Evolutionary conservation across 1,140 invertebrate genomes (phyloP).

Genomic region (Pachypeltis micranthus): DNA sequence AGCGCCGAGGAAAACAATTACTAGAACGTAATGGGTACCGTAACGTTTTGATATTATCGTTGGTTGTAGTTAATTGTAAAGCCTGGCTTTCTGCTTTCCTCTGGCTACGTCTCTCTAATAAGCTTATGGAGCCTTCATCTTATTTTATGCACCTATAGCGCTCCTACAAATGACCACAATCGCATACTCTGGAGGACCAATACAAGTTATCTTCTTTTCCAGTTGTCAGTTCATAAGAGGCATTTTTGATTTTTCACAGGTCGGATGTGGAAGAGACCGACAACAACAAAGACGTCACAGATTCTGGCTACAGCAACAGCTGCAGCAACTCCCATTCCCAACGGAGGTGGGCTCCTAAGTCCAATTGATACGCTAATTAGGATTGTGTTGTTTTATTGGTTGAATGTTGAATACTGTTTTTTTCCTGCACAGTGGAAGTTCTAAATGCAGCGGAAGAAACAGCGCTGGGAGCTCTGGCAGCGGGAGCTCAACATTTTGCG

Average conservation of each 20-base stretch:
- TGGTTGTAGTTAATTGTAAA: no score
- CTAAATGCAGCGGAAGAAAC: background rate
- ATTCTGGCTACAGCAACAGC: slow-evolving; percentile 64
- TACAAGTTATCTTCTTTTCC: no score
- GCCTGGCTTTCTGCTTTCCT: no score
- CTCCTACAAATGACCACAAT: no score
- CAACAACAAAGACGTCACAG: slow-evolving; percentile 51
- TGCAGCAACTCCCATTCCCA: slow-evolving; percentile 64
- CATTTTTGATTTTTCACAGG: slow-evolving; percentile 24
- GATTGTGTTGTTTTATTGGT: background rate
- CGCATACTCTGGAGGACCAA: no score
- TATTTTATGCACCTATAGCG: no score
- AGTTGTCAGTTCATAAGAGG: no score
- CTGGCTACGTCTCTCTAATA: no score
- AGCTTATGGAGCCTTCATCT: no score
- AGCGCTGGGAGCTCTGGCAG: background rate
- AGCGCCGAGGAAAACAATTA: no score
- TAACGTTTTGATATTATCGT: no score
- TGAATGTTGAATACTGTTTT: background rate
- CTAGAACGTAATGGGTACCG: no score
- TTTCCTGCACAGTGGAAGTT: background rate
- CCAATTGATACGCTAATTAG: background rate
- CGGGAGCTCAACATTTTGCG: background rate
- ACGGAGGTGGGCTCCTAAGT: slow-evolving; percentile 47
- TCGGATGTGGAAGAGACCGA: slow-evolving; percentile 39